Evolutionary conservation across 2,888 invertebrate genomes (phyloP), one percentile per base, ranked within the genome.

Genomic region (Zele albiditarsus): DNA sequence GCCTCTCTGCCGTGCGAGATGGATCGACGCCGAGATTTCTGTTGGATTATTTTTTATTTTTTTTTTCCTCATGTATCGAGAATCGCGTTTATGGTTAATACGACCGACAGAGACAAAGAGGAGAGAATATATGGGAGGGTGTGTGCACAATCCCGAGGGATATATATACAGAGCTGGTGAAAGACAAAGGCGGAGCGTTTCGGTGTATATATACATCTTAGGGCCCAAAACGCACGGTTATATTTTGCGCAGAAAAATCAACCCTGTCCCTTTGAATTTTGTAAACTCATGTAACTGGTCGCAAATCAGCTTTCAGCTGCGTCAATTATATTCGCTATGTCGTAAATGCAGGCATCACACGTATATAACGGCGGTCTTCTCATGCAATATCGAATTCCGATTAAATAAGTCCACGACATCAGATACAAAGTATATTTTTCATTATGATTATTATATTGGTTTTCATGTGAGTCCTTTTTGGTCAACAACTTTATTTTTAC

Each of bases 1-100:
- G 86, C 86, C 86, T 81, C 78, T 80, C 79, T 80, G 80, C 82
- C 80, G 78, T 82, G 81, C 76, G 86, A 87, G 84, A 84, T 82
- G 81, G 83, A 85, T 85, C 83, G 85, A 84, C 80, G 84, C 82
- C 82, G 79, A 79, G 80, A 75, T 75, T 66, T 63, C 68, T 78
- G 73, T 76, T 73, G 58, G 53, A 71, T 38, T 27, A 49, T 27
- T 14, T 67, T 75, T 62, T 38, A n/a, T 28, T 28, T 66, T 57
- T 25, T 16, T 14, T 27, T 46, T 65, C 46, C 28, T 60, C 49
- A 46, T 23, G n/a, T 53, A 53, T 53, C 8, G 53, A 53, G 53
- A 53, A 53, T 70, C 25, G 42, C 62, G 53, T 75, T 76, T 70
- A 57, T 68, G 68, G 70, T 46, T 16, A 38, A 66, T 38, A 27